Conservation (phyloP, 2,113 vertebrate genomes). For the Zootoca vivipara region DNA sequence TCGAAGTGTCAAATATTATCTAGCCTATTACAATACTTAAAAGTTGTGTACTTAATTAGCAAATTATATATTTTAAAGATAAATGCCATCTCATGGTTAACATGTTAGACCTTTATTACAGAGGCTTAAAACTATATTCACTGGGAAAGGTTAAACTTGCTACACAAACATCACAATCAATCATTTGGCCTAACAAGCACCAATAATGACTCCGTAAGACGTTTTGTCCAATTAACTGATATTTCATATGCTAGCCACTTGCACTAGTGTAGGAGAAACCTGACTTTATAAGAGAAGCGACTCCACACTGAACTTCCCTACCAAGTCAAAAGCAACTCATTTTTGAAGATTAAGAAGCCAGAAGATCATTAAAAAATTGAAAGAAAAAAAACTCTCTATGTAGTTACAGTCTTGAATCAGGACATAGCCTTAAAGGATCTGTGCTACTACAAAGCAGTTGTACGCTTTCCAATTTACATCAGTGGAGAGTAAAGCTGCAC, state of each 20-base stretch:
- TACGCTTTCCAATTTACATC: neutral
- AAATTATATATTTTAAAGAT: constrained; percentile 34
- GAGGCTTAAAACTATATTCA: neutral
- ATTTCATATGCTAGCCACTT: neutral
- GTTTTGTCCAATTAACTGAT: neutral
- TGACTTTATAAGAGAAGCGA: neutral
- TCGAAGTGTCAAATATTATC: constrained; percentile 57
- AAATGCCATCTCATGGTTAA: constrained; percentile 15
- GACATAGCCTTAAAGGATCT: neutral
- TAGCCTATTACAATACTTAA: constrained; percentile 29
- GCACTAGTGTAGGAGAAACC: neutral
- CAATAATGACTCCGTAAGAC: constrained; percentile 15
- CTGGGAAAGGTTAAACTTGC: constrained; percentile 49
- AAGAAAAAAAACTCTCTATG: neutral
- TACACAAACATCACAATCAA: constrained; percentile 38
- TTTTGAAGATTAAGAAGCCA: neutral
- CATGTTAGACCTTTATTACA: constrained; percentile 7
- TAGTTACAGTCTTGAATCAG: neutral
- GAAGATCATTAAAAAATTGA: neutral
- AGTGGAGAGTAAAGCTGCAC: neutral
- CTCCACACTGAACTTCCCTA: neutral
- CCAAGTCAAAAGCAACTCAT: neutral
- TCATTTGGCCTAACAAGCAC: constrained; percentile 27
- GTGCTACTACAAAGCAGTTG: neutral
- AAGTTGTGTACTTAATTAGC: constrained; percentile 12